Percentiles rank a stretch among this genome's conserved stretches.
Conservation (phyloP, 53 echinoderm and acorn worm genomes). For the Echinometra lucunter region DNA sequence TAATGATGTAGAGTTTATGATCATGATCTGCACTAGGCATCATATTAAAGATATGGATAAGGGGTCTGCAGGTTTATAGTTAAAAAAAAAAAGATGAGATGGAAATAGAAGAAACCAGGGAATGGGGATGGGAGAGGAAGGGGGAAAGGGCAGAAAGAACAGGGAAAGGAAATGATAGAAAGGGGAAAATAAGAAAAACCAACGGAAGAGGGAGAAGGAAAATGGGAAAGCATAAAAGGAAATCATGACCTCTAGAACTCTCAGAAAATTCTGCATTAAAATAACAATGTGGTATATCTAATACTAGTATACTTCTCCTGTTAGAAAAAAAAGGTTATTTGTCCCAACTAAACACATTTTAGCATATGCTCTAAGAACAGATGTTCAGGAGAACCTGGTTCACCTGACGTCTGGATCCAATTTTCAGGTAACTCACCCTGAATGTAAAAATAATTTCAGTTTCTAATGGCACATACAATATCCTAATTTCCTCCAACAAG, state of each 20-base stretch:
- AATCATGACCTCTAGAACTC: neutral
- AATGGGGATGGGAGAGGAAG: neutral
- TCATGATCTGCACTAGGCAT: neutral
- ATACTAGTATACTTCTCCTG: neutral
- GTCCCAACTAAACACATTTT: neutral
- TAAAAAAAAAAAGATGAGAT: neutral
- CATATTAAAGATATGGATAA: too few species aligned
- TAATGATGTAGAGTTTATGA: neutral
- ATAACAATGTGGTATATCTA: neutral
- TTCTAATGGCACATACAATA: slow-evolving; percentile 36
- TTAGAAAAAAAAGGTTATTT: neutral
- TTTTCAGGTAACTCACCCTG: slow-evolving; percentile 6
- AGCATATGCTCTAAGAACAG: neutral
- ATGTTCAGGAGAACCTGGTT: neutral
- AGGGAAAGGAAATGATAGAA: neutral
- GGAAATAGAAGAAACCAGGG: neutral
- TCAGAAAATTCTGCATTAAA: neutral
- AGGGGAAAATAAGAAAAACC: neutral
- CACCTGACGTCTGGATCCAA: neutral
- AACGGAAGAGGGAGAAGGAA: neutral
- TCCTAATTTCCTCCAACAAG: slow-evolving; percentile 30
- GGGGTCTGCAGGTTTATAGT: neutral
- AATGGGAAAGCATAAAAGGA: neutral
- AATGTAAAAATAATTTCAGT: slow-evolving; percentile 42
- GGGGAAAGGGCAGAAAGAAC: neutral